Conservation (phyloP, 2,888 invertebrate species). For the Drosophila merina region DNA sequence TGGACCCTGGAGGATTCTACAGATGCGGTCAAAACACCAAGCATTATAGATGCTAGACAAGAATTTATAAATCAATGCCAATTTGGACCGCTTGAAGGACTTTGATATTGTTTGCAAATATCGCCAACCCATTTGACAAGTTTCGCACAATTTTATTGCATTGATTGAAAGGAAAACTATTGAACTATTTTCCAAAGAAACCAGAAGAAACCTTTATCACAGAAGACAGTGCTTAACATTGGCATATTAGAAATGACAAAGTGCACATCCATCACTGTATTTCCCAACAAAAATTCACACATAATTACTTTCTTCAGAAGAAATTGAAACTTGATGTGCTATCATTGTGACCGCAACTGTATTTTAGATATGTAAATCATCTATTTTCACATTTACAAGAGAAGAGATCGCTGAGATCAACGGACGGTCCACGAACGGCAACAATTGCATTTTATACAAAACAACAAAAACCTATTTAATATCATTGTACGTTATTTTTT, state of each 20-base stretch:
- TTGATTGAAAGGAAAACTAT: not conserved
- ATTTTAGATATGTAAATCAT: slow-evolving; percentile 2
- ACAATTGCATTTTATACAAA: slow-evolving; percentile 25
- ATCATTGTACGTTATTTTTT: slow-evolving; percentile 23
- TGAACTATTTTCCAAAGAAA: not conserved
- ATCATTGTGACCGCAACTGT: slow-evolving; percentile 5
- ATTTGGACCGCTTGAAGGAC: not conserved
- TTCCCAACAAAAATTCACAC: not conserved
- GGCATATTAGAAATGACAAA: not conserved
- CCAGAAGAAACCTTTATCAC: no score
- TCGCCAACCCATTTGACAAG: not conserved
- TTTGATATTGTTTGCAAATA: not conserved
- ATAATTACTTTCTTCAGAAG: not conserved
- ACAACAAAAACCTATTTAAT: slow-evolving; percentile 9
- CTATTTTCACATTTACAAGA: not conserved
- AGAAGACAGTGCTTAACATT: not conserved
- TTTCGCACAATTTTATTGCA: slow-evolving; percentile 1
- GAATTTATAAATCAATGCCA: not conserved
- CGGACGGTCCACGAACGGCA: slow-evolving; percentile 6
- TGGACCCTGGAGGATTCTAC: not conserved
- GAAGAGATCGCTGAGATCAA: not conserved
- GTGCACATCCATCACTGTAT: not conserved
- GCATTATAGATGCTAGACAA: not conserved
- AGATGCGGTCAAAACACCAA: not conserved
- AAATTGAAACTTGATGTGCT: not conserved